Base-by-base conservation (phyloP, 2,113 vertebrate genomes). In the Leptobrachium leishanense region DNA sequence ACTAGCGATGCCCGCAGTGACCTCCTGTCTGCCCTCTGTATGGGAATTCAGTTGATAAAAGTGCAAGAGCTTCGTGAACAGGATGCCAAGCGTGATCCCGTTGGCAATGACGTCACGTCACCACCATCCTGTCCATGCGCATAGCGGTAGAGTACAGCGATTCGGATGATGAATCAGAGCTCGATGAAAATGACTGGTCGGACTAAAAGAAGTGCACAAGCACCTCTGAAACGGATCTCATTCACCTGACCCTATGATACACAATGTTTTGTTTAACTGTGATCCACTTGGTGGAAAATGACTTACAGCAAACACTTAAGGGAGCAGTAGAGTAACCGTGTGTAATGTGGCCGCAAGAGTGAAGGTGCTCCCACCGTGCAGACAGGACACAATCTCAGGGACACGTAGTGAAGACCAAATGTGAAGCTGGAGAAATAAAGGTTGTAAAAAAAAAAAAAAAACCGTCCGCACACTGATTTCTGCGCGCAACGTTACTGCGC, bases 31-130 rank as follows among this genome's bases (percentile, higher is more conserved):
- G 98, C 98, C 68, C 99, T 99, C 81, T 95, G 97, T 5, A 99
- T 99, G 98, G 98, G 98, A 82, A 99, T 99, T 69, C 98, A 98
- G 89, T 83, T 99, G 87, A 99, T 98, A 72, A 99, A 99, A 84
- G 96, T 97, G n/a, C 98, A 99, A 88, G 98, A 99, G 84, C 96
- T 97, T 80, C 95, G 96, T 40, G 98, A 99, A 79, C 97, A 97
- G 85, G 97, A 98, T 89, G 98, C 96, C 0, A 97, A 95, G 89
- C 91, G 93, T 0, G 95, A 98, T 79, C 97, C 97, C 0, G 95
- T 98, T 0, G 97, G 95, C 13, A 96, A 99, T 0, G 98, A 99
- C 0, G 98, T 98, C 85, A 99, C 0, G 98, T 98, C 85, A 97
- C 98, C 43, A 99, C 97, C 50, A 99, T 99, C 84, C 91, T 99